phyloP scores from a whole-genome alignment of 2,797 vertebrate genomes.

The Ceyx erithaca region DNA sequence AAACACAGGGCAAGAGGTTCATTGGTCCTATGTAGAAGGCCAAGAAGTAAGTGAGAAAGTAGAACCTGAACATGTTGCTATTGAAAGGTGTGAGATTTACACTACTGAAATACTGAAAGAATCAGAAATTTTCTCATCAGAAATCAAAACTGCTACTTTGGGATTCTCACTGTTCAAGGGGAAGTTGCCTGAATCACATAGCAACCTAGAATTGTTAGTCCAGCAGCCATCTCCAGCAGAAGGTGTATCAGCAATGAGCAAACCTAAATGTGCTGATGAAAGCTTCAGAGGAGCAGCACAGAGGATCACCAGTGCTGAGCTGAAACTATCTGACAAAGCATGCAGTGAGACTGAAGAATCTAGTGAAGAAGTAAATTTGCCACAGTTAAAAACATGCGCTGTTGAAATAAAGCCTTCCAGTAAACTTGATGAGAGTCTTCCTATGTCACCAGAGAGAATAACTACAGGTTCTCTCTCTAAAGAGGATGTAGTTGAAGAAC shows the following conservation, averaged over 20 bases:
- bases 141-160: conserved; percentile 66
- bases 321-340: conserved; percentile 8
- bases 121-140: conserved; percentile 68
- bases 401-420: background rate
- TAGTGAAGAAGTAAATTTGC: background rate
- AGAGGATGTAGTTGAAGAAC: background rate
- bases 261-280: background rate
- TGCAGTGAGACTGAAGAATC: background rate
- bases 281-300: background rate
- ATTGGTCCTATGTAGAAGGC: background rate
- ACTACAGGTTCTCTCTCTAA: conserved; percentile 10
- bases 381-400: background rate
- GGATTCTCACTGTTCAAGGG: conserved; percentile 78
- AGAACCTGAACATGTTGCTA: background rate
- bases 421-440: background rate
- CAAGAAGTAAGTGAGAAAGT: conserved; percentile 34
- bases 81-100: background rate
- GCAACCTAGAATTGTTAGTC: background rate
- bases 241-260: background rate
- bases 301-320: background rate
- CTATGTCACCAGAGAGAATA: conserved; percentile 14
- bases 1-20: conserved; percentile 48
- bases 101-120: conserved; percentile 71
- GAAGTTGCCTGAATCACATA: conserved; percentile 62
- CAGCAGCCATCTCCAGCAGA: background rate